Evolutionary conservation across 1,140 invertebrate genomes (phyloP), one percentile per base, ranked within the genome.

Genomic region (Drosophila mojavensis): DNA sequence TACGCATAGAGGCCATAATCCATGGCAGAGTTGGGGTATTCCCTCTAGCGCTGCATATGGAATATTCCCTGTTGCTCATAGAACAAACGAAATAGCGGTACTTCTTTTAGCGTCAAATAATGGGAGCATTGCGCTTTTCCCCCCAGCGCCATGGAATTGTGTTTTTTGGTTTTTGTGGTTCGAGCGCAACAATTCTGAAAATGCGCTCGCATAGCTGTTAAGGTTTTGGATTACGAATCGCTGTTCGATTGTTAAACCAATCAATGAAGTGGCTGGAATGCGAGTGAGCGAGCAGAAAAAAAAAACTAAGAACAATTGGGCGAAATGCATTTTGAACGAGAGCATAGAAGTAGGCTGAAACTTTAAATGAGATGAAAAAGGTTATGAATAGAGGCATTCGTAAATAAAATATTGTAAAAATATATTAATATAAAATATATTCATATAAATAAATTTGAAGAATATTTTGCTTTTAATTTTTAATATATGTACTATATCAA

Each of bases 141-240:
- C 36, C 11, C 3, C 1, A 36, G 53, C 15, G 39, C 17, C 6
- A 45, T 59, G 28, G 45, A 39, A 51, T 62, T 62, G 60, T 11
- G 30, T 20, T 55, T 50, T 55, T 36, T 15, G 30, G 9, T 28
- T 36, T 54, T 17, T 36, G 41, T 11, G 39, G 47, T 36, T 51
- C 15, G 39, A 11, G 36, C 39, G 11, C 15, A 48, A n/a, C 43
- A 9, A 20, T n/a, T 41, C 30, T 3, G 28, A 9, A 60, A 60
- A 36, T 66, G 36, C 20, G 13, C 26, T 54, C 39, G 56, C 36
- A 61, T 68, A 61, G 24, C 54, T 68, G 30, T 20, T 36, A 30
- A 41, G 70, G 56, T 26, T 67, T 60, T 61, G 64, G 50, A 51
- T 72, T 59, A 59, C 63, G 11, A 51, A 39, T 28, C 30, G n/a